Percentiles rank a stretch among this genome's conserved stretches.
Evolutionary conservation across 2,113 vertebrate species (phyloP).

Genomic region (Equus quagga): DNA sequence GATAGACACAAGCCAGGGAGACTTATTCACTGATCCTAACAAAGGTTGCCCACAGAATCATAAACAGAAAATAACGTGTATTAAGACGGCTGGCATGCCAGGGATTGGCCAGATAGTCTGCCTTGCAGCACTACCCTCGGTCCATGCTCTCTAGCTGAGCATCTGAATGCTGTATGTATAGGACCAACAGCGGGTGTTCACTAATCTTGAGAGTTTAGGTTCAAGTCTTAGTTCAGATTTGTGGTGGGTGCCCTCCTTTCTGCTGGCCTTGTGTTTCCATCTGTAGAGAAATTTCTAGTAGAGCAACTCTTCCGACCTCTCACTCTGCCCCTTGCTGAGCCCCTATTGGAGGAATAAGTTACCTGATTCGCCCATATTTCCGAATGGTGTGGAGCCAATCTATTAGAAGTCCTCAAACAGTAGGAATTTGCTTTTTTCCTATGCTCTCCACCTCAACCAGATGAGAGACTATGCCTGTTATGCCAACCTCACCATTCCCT

Average conservation of each 20-base stretch:
- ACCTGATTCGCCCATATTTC: background rate
- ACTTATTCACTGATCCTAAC: background rate
- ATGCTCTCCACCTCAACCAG: background rate
- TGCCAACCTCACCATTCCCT: fast-evolving
- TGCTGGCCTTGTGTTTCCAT: background rate
- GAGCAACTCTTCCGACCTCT: background rate
- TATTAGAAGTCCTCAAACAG: background rate
- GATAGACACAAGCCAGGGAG: background rate
- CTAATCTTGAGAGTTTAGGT: background rate
- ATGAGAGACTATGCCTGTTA: background rate
- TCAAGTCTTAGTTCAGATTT: background rate
- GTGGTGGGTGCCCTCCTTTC: background rate
- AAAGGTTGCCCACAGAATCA: fast-evolving
- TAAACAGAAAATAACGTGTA: background rate
- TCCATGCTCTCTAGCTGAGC: background rate
- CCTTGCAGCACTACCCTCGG: too few relatives aligned
- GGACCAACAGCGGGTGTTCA: background rate
- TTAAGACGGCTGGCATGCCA: background rate
- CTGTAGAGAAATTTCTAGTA: background rate
- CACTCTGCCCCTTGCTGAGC: background rate
- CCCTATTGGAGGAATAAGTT: background rate
- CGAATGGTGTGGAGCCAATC: background rate
- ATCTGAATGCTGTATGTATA: background rate
- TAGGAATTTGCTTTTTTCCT: background rate
- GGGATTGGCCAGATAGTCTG: fast-evolving